phyloP scores from a whole-genome alignment of 2,113 vertebrate species.

The Ariopsis seemanni region DNA sequence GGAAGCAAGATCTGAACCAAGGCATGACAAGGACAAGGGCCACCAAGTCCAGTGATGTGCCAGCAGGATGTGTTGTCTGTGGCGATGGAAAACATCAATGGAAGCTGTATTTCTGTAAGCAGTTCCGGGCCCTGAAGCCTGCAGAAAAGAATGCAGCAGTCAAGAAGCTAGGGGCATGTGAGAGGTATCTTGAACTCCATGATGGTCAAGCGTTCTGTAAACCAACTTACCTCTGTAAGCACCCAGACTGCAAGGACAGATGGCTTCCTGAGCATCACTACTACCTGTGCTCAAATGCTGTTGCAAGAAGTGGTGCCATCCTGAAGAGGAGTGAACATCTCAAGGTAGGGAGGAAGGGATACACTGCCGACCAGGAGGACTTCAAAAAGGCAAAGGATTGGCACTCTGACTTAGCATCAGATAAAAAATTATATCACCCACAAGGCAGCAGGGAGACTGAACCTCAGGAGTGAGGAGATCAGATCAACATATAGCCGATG shows the following conservation, averaged over 20 bases:
- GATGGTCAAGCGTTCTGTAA: neutral
- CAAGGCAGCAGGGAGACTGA: conserved; percentile 28
- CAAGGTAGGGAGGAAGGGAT: neutral
- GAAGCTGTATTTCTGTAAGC: conserved; percentile 20
- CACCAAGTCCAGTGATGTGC: neutral
- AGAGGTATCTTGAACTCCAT: conserved; percentile 24
- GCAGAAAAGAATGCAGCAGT: conserved; percentile 12
- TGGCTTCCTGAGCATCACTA: neutral
- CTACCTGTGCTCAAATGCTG: conserved; percentile 3
- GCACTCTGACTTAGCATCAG: conserved; percentile 39
- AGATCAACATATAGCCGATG: conserved; percentile 8
- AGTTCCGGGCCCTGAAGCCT: neutral
- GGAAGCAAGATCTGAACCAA: neutral
- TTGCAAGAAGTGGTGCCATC: neutral
- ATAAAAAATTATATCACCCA: conserved; percentile 47
- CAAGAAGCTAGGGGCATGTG: conserved; percentile 19
- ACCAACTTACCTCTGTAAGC: neutral
- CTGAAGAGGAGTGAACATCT: neutral
- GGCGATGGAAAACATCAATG: neutral
- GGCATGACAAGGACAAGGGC: conserved; percentile 2
- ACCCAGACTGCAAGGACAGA: neutral
- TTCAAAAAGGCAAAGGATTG: conserved; percentile 41
- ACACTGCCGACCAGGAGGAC: conserved; percentile 9
- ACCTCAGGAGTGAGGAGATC: conserved; percentile 20
- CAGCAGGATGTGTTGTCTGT: conserved; percentile 27